Evolutionary conservation across 1,140 invertebrate genomes (phyloP), one percentile per base, ranked within the genome.

Genomic region (Whitmania pigra): DNA sequence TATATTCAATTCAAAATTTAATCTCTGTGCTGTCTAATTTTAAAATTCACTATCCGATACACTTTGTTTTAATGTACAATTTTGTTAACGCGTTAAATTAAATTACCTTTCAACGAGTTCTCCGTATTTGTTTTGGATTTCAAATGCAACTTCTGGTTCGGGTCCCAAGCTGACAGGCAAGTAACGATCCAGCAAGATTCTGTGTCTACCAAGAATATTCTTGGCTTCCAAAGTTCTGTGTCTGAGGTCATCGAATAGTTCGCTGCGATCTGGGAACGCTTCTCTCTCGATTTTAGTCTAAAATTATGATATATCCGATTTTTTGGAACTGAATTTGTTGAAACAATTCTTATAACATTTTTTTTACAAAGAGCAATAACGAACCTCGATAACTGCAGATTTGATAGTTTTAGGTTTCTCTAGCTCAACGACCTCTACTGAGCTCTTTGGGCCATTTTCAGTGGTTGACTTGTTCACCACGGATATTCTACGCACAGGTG

Each of bases 91-190:
- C 7, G 9, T 22, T 22, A 13, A 31, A 6, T 63, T 13, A 63
- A 40, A 60, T 27, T 73, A 73, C 73, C 73, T 73, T 15, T 71
- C 53, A 15, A 71, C 68, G 9, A 73, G 60, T 31, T 73, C 73
- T 22, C 69, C 69, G 43, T 63, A 73, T 68, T 70, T 73, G 53
- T 73, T 72, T 15, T 71, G 43, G n/a, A 73, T 67, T n/a, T 70
- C 73, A 25, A 55, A 43, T 13, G 49, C 49, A 15, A 73, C 73
- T 18, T 73, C 73, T n/a, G 49, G 43, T 22, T 54, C 53, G 5
- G 49, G 68, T 31, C 73, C 73, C 3, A 66, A 7, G 0, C 43
- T 6, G 20, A 71, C 43, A 13, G 73, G 73, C 43, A 73, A n/a
- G 69, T 73, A 73, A 29, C 73, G 68, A 57, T 73, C 73, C 27